These are phyloP conservation scores for Protosalanx chinensis DNA, from an alignment of 2,797 vertebrate species.

Conservation along the genomic window DNA sequence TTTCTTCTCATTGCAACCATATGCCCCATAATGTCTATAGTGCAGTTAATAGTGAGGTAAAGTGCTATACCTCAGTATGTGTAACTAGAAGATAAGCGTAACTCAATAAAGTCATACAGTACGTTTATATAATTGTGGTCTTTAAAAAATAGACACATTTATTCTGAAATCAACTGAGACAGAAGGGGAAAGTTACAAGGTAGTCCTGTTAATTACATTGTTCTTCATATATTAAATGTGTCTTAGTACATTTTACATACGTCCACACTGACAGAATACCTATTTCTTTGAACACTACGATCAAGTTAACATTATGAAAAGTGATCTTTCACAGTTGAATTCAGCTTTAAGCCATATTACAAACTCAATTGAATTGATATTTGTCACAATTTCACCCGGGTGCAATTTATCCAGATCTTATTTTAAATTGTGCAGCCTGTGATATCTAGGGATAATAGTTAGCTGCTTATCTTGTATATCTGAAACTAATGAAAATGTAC, in stretches of 20 bases:
- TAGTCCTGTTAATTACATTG: neutral
- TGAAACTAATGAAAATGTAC: slow-evolving; percentile 58
- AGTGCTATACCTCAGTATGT: slow-evolving; percentile 25
- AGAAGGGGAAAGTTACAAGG: too few relatives aligned
- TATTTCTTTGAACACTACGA: too few relatives aligned
- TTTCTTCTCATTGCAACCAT: slow-evolving; percentile 43
- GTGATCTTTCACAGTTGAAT: slow-evolving; percentile 7
- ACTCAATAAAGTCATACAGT: slow-evolving; percentile 27
- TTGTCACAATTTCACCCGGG: slow-evolving; percentile 25
- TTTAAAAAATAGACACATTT: too few relatives aligned
- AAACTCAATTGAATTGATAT: slow-evolving; percentile 13
- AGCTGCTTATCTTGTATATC: slow-evolving; percentile 48
- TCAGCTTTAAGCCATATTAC: too few relatives aligned
- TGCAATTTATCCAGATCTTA: slow-evolving; percentile 35
- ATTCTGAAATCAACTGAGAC: too few relatives aligned
- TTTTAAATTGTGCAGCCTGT: slow-evolving; percentile 41
- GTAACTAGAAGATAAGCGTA: slow-evolving; percentile 36
- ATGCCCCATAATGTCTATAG: slow-evolving; percentile 42
- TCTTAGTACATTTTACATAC: too few relatives aligned
- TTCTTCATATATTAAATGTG: neutral
- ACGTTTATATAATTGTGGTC: neutral
- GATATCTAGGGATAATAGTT: slow-evolving; percentile 24
- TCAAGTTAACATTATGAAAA: too few relatives aligned
- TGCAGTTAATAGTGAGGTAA: slow-evolving; percentile 44
- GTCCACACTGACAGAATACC: too few relatives aligned